Conservation (phyloP, 2,888 invertebrate genomes). For the Ditula angustiorana region DNA sequence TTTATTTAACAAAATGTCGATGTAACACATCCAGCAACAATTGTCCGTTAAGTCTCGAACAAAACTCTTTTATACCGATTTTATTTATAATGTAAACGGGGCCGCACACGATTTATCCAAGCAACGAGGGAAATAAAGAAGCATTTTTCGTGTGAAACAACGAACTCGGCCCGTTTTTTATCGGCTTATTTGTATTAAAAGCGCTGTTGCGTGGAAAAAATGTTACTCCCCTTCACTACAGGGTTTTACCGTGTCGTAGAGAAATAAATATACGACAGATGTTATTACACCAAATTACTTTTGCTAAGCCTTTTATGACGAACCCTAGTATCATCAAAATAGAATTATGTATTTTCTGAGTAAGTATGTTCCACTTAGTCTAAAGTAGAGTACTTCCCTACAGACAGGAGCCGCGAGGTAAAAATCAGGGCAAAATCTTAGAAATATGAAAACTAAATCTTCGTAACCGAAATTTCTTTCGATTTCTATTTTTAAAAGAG, state of each 20-base stretch:
- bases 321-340: background rate
- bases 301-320: conserved; percentile 26
- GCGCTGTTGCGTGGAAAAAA: conserved; percentile 60
- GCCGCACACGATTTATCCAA: conserved; percentile 58
- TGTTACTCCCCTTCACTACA: conserved; percentile 48
- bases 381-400: too few relatives aligned
- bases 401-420: too few relatives aligned
- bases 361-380: too few relatives aligned
- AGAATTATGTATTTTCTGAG: too few relatives aligned
- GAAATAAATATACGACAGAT: conserved; percentile 44
- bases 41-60: conserved; percentile 27
- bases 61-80: conserved; percentile 48
- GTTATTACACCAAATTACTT: conserved; percentile 40
- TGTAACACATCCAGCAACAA: conserved; percentile 19
- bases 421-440: too few relatives aligned
- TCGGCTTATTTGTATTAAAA: conserved; percentile 65
- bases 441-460: too few relatives aligned
- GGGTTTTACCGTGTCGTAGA: conserved; percentile 42
- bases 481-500: too few relatives aligned
- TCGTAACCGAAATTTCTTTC: too few relatives aligned
- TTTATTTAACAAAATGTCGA: background rate
- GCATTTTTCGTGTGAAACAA: conserved; percentile 57
- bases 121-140: conserved; percentile 59
- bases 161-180: conserved; percentile 62
- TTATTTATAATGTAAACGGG: conserved; percentile 61